phyloP scores from a whole-genome alignment of 2,113 vertebrate species.

The Solea senegalensis region DNA sequence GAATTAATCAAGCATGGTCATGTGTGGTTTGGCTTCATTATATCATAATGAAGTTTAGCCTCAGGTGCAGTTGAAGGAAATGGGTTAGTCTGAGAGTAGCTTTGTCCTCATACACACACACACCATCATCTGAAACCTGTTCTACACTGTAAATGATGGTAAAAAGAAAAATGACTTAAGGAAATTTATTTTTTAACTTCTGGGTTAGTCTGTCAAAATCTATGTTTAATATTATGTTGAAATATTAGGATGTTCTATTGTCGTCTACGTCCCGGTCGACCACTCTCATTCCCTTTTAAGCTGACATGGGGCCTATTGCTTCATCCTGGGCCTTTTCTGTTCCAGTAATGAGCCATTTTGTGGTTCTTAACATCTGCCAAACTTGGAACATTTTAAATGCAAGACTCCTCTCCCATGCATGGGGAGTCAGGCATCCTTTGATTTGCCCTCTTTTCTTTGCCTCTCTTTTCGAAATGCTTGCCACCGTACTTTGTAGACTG shows the following conservation, averaged over 20 bases:
- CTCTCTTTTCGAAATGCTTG: conserved; percentile 42
- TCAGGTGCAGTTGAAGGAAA: conserved; percentile 63
- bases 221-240: conserved; percentile 56
- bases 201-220: conserved; percentile 49
- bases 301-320: conserved; percentile 50
- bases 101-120: conserved; percentile 14
- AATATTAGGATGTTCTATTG: conserved; percentile 52
- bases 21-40: conserved; percentile 68
- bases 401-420: conserved; percentile 72
- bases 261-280: conserved; percentile 44
- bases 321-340: conserved; percentile 63
- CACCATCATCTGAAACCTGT: conserved; percentile 52
- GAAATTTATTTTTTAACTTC: conserved; percentile 42
- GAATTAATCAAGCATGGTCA: conserved; percentile 69
- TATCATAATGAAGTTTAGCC: conserved; percentile 70
- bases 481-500: conserved; percentile 48
- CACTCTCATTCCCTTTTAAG: conserved; percentile 69
- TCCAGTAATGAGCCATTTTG: conserved; percentile 77
- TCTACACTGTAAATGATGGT: conserved; percentile 45
- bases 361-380: conserved; percentile 74
- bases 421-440: conserved; percentile 68
- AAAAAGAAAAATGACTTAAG: conserved; percentile 34
- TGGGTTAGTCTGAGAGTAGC: conserved; percentile 51
- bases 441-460: conserved; percentile 69
- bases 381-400: conserved; percentile 71